Evolutionary conservation across 2,888 invertebrate genomes (phyloP).

Genomic region (Amphipyra berbera): DNA sequence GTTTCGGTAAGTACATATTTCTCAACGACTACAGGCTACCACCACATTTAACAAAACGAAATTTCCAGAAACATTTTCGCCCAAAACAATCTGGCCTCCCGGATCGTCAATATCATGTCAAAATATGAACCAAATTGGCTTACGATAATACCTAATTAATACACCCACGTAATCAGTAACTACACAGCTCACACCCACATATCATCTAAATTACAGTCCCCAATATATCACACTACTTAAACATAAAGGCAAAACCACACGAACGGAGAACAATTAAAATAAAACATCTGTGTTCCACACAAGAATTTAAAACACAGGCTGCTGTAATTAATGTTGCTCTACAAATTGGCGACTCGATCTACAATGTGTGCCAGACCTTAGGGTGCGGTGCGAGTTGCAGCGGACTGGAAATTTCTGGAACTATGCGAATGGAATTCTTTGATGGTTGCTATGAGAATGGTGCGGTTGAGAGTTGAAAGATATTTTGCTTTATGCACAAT

Average conservation of each 20-base stretch:
- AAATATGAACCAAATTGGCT: background rate
- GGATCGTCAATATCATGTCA: too few species aligned
- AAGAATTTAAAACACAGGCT: constrained; percentile 60
- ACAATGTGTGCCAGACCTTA: constrained; percentile 58
- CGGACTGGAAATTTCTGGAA: constrained; percentile 1
- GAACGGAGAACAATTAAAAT: constrained; percentile 48
- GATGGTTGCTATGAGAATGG: background rate
- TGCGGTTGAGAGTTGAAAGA: background rate
- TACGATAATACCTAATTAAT: background rate
- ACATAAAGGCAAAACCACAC: constrained; percentile 26
- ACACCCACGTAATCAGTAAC: background rate
- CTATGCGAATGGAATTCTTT: constrained; percentile 3
- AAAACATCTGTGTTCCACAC: constrained; percentile 53
- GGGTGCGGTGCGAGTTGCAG: constrained; percentile 25
- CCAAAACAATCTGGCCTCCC: too few species aligned
- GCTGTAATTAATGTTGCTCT: constrained; percentile 64
- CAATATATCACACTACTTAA: constrained; percentile 20
- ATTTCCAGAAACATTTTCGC: too few species aligned
- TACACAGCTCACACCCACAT: background rate
- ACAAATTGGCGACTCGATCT: constrained; percentile 65
- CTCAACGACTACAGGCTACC: too few species aligned
- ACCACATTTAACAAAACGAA: too few species aligned
- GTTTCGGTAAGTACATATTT: too few species aligned
- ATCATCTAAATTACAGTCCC: background rate
- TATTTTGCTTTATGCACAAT: background rate